Conservation (phyloP, 2,797 vertebrate genomes). For the Centropyge bicolor region DNA sequence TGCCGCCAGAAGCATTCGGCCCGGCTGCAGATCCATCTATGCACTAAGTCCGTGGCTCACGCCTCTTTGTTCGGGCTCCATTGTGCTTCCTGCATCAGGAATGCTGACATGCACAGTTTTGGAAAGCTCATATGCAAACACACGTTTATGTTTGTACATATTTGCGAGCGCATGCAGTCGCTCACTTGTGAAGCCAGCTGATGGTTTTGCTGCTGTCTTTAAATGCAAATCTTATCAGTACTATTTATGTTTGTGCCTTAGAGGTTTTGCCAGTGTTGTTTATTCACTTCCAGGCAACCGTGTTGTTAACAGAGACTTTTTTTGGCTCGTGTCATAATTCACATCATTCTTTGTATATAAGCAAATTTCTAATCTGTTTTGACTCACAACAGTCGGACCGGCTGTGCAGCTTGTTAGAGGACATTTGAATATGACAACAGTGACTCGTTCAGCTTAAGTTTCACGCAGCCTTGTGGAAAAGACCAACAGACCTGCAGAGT, state of each 20-base stretch:
- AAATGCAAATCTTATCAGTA: constrained; percentile 60
- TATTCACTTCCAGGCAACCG: constrained; percentile 59
- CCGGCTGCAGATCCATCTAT: constrained; percentile 57
- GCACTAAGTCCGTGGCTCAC: constrained; percentile 73
- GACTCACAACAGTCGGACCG: not conserved
- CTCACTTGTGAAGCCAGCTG: constrained; percentile 15
- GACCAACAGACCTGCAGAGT: constrained; percentile 32
- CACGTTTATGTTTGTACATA: constrained; percentile 62
- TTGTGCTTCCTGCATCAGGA: constrained; percentile 83
- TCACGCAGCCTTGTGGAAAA: constrained; percentile 23
- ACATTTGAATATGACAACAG: constrained; percentile 22
- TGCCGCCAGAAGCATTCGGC: constrained; percentile 47
- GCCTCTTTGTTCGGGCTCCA: constrained; percentile 77
- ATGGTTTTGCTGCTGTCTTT: constrained; percentile 39
- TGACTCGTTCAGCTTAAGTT: constrained; percentile 19
- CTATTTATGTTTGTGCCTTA: constrained; percentile 65
- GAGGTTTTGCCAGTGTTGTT: constrained; percentile 59
- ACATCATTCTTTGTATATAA: constrained; percentile 6
- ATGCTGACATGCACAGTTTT: constrained; percentile 83
- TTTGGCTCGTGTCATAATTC: constrained; percentile 32
- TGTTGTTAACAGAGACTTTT: constrained; percentile 40
- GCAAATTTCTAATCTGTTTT: not conserved
- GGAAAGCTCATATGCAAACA: constrained; percentile 56
- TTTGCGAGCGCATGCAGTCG: constrained; percentile 10
- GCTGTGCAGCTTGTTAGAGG: constrained; percentile 8